Conservation (phyloP, 2,113 vertebrate genomes). For the Podarcis raffonei region DNA sequence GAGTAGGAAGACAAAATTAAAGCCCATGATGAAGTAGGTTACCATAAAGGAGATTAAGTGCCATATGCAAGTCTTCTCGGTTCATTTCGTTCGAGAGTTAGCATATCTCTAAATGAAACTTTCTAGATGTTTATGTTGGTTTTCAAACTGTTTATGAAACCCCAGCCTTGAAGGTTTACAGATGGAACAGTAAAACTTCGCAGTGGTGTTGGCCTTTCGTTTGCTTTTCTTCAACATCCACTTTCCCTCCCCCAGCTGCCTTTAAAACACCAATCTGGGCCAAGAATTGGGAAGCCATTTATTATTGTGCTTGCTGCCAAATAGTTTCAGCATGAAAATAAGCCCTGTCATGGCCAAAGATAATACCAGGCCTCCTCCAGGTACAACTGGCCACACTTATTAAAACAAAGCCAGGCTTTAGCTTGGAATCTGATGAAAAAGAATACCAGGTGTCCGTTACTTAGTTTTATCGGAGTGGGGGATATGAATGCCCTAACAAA, state of each 20-base stretch:
- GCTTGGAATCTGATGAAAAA: constrained; percentile 35
- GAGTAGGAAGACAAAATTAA: too few relatives aligned
- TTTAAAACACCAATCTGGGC: constrained; percentile 65
- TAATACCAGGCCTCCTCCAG: constrained; percentile 57
- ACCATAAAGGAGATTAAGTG: neutral
- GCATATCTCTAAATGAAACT: constrained; percentile 50
- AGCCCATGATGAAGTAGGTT: too few relatives aligned
- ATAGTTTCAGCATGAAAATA: constrained; percentile 63
- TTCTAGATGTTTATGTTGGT: constrained; percentile 61
- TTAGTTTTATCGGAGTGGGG: constrained; percentile 17
- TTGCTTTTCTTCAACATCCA: constrained; percentile 42
- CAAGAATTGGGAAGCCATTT: constrained; percentile 37
- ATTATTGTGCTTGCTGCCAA: constrained; percentile 54
- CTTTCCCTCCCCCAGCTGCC: neutral
- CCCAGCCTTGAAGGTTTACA: constrained; percentile 51
- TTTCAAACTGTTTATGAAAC: constrained; percentile 54
- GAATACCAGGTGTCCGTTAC: constrained; percentile 34
- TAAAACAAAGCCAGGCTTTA: constrained; percentile 59
- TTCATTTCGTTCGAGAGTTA: constrained; percentile 41
- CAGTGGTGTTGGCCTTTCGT: constrained; percentile 21
- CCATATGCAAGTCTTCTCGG: constrained; percentile 12
- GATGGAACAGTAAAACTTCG: constrained; percentile 12
- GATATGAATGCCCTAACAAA: neutral
- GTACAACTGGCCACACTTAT: constrained; percentile 60
- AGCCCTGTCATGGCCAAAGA: constrained; percentile 53